phyloP scores from a whole-genome alignment of 2,113 vertebrate species.

The Sorex araneus region DNA sequence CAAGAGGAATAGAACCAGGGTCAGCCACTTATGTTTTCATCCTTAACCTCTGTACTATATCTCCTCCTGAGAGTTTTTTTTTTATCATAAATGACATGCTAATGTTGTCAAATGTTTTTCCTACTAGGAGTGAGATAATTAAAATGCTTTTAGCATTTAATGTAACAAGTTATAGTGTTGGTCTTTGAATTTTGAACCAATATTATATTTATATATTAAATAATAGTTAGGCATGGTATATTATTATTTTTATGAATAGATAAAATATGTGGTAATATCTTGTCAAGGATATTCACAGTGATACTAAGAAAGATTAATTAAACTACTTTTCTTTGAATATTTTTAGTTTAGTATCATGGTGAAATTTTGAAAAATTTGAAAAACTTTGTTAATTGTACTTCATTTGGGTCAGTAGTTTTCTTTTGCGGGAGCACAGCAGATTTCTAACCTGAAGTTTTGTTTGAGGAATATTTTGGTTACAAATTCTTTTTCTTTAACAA shows the following conservation, averaged over 20 bases:
- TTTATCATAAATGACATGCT: neutral
- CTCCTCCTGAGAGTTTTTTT: slow-evolving; percentile 20
- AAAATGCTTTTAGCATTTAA: neutral
- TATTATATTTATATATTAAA: neutral
- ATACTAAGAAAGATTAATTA: neutral
- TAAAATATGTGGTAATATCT: neutral
- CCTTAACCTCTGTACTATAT: too few species aligned
- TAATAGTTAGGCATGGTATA: neutral
- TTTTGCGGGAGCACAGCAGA: neutral
- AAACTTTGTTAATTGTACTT: slow-evolving; percentile 27
- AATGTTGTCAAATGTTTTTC: slow-evolving; percentile 34
- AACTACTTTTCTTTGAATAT: neutral
- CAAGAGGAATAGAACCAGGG: too few species aligned
- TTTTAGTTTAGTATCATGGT: neutral
- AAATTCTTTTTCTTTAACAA: neutral
- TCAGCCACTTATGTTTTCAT: too few species aligned
- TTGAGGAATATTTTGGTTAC: neutral
- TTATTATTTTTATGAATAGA: neutral
- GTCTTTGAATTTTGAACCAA: neutral
- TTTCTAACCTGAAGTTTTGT: neutral
- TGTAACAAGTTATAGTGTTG: too few species aligned
- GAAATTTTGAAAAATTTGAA: neutral
- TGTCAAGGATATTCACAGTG: neutral
- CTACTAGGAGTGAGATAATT: neutral
- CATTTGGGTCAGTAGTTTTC: neutral